Base-by-base conservation (phyloP, 1,140 invertebrate species). In the Eumaeus atala region DNA sequence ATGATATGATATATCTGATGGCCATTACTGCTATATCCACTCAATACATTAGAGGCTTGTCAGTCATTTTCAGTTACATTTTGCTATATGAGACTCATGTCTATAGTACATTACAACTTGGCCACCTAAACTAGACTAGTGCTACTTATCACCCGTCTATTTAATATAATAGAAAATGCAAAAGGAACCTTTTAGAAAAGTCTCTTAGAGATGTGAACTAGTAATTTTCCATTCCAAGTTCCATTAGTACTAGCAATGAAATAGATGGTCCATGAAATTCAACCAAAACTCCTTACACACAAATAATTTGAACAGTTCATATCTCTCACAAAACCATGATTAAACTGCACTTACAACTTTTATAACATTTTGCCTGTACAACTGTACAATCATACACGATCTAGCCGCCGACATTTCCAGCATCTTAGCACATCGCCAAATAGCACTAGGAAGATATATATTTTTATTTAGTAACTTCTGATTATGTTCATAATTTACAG, bases 401-500 rank as follows among this genome's bases (percentile, higher is more conserved):
- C 79, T 71, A 9, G 80, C 84, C 18, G 87, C 87, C 28, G 64
- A 68, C 63, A 73, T 76, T 71, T 88, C 87, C 56, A 88, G 73
- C 48, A 64, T 67, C 54, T 84, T 83, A n/a, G 87, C 84, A 69
- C 83, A 87, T 56, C 75, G 72, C 77, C 80, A 83, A 52, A 88
- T 84, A 55, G 74, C 80, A 73, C 78, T 82, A 0, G 87, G 87
- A 33, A 87, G 65, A 64, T 80, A 77, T n/a, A 81, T 74, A 53
- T 78, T 84, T 61, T 87, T 84, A 59, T 79, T 78, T 0, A 75
- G 36, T 1, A 81, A 63, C 48, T 72, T 82, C 50, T 82, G 75
- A 47, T 76, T 73, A 10, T 60, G 78, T 64, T 87, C 84, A 67
- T 87, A 87, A 59, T 88, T 88, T 11, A 65, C 56, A 10, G 76